A percentile compares a stretch with the other conserved stretches of the same genome.
phyloP scores from a whole-genome alignment of 2,113 vertebrate species.

The Plectropomus leopardus region DNA sequence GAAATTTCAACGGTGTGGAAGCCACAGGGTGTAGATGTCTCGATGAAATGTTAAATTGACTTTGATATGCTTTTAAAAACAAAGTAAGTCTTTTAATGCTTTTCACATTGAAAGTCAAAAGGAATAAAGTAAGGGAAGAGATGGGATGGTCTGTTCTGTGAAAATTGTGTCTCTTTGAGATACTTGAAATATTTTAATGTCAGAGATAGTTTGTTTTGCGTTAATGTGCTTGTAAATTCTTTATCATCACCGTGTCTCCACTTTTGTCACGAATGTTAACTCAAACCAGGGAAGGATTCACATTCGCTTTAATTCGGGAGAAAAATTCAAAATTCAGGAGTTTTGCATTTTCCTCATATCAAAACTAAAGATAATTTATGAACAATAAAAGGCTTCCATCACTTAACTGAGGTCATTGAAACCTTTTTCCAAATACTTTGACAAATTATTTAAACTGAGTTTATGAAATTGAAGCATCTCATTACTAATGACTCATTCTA shows the following conservation, averaged over 20 bases:
- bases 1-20: conserved; percentile 23
- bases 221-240: conserved; percentile 24
- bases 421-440: background rate
- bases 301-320: background rate
- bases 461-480: background rate
- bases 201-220: conserved; percentile 17
- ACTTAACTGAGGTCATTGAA: conserved; percentile 7
- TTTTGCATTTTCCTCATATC: background rate
- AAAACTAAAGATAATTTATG: no score
- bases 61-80: conserved; percentile 53
- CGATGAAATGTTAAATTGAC: background rate
- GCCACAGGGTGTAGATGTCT: background rate
- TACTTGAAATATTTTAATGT: conserved; percentile 45
- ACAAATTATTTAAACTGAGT: background rate
- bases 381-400: background rate
- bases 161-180: conserved; percentile 15
- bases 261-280: conserved; percentile 1
- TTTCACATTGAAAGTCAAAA: conserved; percentile 61
- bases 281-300: conserved; percentile 18
- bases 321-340: background rate
- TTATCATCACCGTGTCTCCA: background rate
- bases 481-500: background rate
- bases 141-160: conserved; percentile 3
- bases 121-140: conserved; percentile 52
- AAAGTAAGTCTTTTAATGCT: conserved; percentile 50